phyloP scores from a whole-genome alignment of 2,113 vertebrate genomes.

The Leptosomus discolor region DNA sequence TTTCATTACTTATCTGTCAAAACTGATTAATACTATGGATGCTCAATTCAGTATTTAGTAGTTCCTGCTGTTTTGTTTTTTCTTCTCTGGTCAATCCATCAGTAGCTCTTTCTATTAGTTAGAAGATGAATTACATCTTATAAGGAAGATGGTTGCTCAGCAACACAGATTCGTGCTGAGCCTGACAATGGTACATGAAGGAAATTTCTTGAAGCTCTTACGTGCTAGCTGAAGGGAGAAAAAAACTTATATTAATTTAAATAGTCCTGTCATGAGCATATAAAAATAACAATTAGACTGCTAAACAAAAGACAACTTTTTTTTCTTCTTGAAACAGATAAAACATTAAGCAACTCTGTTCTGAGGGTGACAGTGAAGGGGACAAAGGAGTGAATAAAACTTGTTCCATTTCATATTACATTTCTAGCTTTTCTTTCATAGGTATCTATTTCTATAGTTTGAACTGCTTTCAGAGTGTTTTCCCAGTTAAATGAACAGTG shows the following conservation, averaged over 20 bases:
- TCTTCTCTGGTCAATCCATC: not conserved
- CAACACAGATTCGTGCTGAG: not conserved
- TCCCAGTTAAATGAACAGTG: not conserved
- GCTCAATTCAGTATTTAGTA: not conserved
- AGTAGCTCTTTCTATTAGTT: not conserved
- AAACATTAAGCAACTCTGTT: not conserved
- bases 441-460: not conserved
- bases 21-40: not conserved
- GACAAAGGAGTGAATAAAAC: not conserved
- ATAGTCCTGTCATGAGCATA: not conserved
- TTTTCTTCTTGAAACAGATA: not conserved
- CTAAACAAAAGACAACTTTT: not conserved
- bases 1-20: not conserved
- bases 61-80: not conserved
- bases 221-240: not conserved
- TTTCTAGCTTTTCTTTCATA: not conserved
- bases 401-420: not conserved
- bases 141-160: not conserved
- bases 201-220: not conserved
- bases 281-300: not conserved
- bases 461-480: not conserved
- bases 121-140: not conserved
- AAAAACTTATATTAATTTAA: not conserved
- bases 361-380: not conserved
- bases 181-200: not conserved